Percentiles rank a stretch among this genome's conserved stretches.
Conservation (phyloP, 2,797 vertebrate species). For the Tokudaia tokunoshimensis region DNA sequence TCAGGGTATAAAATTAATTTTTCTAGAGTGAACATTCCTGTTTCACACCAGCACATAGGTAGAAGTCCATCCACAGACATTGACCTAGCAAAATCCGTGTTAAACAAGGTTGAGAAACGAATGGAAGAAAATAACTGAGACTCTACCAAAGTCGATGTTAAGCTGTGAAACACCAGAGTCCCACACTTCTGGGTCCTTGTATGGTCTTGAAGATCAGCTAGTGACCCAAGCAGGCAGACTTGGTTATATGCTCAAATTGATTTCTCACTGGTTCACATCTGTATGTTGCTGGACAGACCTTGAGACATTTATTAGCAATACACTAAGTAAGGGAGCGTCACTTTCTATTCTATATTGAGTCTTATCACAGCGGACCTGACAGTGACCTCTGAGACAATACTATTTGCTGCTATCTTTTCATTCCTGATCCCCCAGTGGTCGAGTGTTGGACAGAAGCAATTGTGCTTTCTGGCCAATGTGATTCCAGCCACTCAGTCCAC, state of each 20-base stretch:
- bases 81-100: background rate
- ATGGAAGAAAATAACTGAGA: background rate
- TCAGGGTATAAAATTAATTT: background rate
- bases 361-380: no score
- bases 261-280: no score
- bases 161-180: background rate
- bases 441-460: background rate
- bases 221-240: background rate
- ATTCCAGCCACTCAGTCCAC: background rate
- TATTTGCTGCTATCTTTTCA: background rate
- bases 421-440: fast-evolving
- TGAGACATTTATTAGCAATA: background rate
- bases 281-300: background rate
- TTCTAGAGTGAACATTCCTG: background rate
- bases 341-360: background rate
- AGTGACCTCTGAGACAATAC: background rate
- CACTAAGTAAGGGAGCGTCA: background rate
- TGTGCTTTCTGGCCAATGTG: background rate
- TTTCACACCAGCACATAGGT: no score
- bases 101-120: background rate
- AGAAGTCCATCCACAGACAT: background rate
- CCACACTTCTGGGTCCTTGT: background rate
- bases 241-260: no score
- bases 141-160: background rate
- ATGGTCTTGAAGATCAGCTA: background rate